These are phyloP conservation scores for Chiloscyllium plagiosum DNA, from an alignment of 2,113 vertebrate species.

Conservation along the genomic window DNA sequence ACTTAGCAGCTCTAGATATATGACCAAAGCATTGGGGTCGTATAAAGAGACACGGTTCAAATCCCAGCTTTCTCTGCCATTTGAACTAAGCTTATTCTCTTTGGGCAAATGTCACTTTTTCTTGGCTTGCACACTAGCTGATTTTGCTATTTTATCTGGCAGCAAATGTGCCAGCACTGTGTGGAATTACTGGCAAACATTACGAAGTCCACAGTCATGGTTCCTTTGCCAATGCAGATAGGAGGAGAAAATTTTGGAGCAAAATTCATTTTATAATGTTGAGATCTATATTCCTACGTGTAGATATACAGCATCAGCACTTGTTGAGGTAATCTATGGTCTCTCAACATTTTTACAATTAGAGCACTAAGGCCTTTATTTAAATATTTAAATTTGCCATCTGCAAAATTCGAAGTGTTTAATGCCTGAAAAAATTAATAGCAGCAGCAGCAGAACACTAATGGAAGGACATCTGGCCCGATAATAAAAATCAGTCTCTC, in stretches of 20 bases:
- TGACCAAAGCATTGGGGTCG: neutral
- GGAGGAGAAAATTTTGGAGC: neutral
- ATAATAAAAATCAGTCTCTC: slow-evolving; percentile 35
- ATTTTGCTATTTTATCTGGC: neutral
- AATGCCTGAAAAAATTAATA: slow-evolving; percentile 31
- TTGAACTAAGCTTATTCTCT: neutral
- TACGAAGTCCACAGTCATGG: neutral
- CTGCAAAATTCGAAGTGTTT: slow-evolving; percentile 25
- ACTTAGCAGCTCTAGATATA: neutral
- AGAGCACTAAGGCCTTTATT: slow-evolving; percentile 1
- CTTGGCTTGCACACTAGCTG: neutral
- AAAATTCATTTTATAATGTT: neutral
- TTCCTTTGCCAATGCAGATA: neutral
- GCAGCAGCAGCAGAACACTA: slow-evolving; percentile 16
- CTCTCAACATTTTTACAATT: neutral
- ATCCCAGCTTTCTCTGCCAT: neutral
- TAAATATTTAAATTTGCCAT: slow-evolving; percentile 32
- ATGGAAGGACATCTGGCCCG: slow-evolving; percentile 24
- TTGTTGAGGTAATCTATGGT: neutral
- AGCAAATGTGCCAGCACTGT: neutral
- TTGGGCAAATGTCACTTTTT: neutral
- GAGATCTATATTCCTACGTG: neutral
- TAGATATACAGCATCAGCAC: neutral
- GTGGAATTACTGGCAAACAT: neutral
- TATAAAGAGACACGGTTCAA: slow-evolving; percentile 1